Percentiles rank a stretch among this genome's conserved stretches.
Conservation (phyloP, 2,113 vertebrate genomes). For the Lycocorax pyrrhopterus region DNA sequence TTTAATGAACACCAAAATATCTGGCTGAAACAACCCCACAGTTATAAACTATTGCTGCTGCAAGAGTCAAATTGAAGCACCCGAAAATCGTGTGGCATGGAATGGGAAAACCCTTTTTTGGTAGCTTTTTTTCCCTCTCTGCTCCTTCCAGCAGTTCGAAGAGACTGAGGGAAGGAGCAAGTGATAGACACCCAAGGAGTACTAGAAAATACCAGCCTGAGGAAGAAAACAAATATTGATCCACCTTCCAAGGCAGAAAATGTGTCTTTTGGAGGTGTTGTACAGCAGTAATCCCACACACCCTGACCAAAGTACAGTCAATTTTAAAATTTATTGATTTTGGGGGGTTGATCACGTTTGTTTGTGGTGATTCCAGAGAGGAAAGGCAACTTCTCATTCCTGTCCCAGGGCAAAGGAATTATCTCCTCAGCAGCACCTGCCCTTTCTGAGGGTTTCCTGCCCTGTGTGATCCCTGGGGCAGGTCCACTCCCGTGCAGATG, state of each 20-base stretch:
- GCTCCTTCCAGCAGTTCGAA: not conserved
- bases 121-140: not conserved
- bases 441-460: not conserved
- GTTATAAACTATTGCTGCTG: not conserved
- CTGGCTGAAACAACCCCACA: not conserved
- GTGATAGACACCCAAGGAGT: not conserved
- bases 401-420: not conserved
- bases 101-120: not conserved
- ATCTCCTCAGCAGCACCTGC: not conserved
- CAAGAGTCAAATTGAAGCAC: not conserved
- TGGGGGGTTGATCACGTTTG: accelerated
- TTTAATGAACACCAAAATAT: not conserved
- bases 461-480: not conserved
- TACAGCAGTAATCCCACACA: not conserved
- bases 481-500: not conserved
- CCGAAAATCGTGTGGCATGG: not conserved
- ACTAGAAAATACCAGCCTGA: not conserved
- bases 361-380: not conserved
- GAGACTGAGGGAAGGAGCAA: not conserved
- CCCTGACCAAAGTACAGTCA: not conserved
- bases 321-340: not conserved
- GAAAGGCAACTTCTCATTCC: not conserved
- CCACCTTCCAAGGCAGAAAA: not conserved
- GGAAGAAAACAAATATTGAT: not conserved
- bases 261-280: not conserved